Evolutionary conservation across 2,888 invertebrate genomes (phyloP), one percentile per base, ranked within the genome.

Genomic region (Liodrosophila aerea): DNA sequence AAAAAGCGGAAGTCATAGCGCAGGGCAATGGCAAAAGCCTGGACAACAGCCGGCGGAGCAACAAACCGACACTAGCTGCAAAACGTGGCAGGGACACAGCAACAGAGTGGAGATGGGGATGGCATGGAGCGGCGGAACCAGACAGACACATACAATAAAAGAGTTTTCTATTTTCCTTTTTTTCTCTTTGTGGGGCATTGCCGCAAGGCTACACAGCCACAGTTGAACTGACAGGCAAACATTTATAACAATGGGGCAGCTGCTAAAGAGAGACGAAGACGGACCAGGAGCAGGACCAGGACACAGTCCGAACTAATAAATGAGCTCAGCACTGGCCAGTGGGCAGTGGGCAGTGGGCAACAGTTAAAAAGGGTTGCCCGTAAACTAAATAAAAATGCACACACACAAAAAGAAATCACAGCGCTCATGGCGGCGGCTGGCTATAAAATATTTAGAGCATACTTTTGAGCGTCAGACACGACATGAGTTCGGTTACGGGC

Each of bases 281-380:
- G 11, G 40, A 64, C 53, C 5, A n/a, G 34, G 7, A 7, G 27
- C 5, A 31, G 40, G 9, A 13, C 5, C 8, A 15, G 52, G 60
- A 71, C 57, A 61, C 60, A 40, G 68, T 50, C 83, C 69, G 81
- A 75, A 83, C 80, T 80, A 81, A 81, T 81, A 83, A 83, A 81
- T 81, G 84, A 83, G 81, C 71, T 75, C 75, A 71, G 5, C 22
- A 5, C 22, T 22, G 22, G 37, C 73, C 68, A 61, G 27, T 37
- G 56, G 69, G 33, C 51, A 52, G n/a, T n/a, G 22, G 37, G 76
- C 68, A 61, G 27, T 37, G 56, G 69, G 33, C 51, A 52, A 37
- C 49, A 69, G 69, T 56, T 59, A 70, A 71, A 70, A 70, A 71
- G 70, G 66, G 63, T 70, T 59, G 67, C 16, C 51, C 61, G 56